A percentile compares a stretch with the other conserved stretches of the same genome.
These are phyloP conservation scores for Nothoprocta perdicaria DNA, from an alignment of 2,113 vertebrate genomes.

Conservation along the genomic window DNA sequence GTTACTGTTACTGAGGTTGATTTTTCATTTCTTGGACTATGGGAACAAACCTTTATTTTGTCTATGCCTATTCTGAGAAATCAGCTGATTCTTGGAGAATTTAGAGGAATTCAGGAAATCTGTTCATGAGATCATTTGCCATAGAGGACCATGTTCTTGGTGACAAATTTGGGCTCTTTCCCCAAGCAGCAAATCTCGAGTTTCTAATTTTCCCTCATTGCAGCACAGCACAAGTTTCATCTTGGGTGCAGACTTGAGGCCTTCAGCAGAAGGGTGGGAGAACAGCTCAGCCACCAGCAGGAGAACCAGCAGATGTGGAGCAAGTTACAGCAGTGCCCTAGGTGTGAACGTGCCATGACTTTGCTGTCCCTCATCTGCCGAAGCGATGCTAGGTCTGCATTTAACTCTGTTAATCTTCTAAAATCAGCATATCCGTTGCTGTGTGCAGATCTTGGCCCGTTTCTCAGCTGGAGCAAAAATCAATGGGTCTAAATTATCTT, in stretches of 20 bases:
- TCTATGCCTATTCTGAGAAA: background rate
- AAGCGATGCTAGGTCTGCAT: fast-evolving
- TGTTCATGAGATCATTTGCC: background rate
- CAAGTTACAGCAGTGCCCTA: background rate
- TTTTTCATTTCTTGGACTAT: background rate
- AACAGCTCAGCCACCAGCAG: background rate
- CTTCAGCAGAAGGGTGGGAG: fast-evolving
- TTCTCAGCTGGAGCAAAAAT: background rate
- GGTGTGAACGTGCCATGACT: fast-evolving
- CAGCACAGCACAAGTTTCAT: background rate
- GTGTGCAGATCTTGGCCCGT: background rate
- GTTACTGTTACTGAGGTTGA: background rate
- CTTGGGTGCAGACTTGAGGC: background rate
- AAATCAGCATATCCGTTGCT: fast-evolving
- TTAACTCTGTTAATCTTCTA: background rate
- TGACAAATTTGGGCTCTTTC: fast-evolving
- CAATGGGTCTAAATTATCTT: background rate
- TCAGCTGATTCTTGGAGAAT: background rate
- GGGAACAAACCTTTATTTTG: background rate
- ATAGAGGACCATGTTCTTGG: background rate
- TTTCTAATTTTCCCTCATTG: background rate
- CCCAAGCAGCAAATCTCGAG: fast-evolving
- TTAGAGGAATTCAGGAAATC: background rate
- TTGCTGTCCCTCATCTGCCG: background rate
- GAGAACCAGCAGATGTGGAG: background rate